Conservation (phyloP, 2,797 vertebrate genomes). For the Tragopan temminckii region DNA sequence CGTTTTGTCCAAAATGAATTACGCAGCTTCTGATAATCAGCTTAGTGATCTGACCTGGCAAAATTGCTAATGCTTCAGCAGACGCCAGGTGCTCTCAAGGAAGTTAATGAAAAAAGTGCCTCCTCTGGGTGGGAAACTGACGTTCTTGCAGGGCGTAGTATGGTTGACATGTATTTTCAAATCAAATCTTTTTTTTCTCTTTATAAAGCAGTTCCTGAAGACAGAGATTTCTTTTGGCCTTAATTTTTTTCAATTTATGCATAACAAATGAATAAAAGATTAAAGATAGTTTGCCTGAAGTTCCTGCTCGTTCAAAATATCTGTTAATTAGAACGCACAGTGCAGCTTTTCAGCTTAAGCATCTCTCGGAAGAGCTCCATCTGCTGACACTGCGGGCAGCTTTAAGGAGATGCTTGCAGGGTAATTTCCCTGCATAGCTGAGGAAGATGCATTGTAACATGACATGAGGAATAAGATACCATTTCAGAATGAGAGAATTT, state of each 20-base stretch:
- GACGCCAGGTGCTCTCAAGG: not conserved
- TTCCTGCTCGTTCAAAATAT: not conserved
- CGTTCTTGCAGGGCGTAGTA: not conserved
- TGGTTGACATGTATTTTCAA: not conserved
- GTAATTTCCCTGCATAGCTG: not conserved
- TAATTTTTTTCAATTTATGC: not conserved
- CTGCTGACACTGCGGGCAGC: not conserved
- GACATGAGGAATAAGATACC: accelerated
- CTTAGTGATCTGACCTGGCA: not conserved
- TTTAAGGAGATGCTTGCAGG: not conserved
- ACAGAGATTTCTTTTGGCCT: not conserved
- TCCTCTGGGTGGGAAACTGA: not conserved
- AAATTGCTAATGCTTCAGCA: not conserved
- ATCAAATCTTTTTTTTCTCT: not conserved
- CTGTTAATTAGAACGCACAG: not conserved
- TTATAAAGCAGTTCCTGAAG: not conserved
- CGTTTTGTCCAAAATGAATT: not conserved
- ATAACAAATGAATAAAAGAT: not conserved
- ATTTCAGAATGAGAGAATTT: not conserved
- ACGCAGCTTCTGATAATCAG: not conserved
- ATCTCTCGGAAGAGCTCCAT: not conserved
- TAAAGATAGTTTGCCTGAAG: not conserved
- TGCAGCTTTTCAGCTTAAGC: not conserved
- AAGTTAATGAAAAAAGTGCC: not conserved
- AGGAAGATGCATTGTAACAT: not conserved